Conservation (phyloP, 1,140 invertebrate genomes). For the Eubasilissa regina region DNA sequence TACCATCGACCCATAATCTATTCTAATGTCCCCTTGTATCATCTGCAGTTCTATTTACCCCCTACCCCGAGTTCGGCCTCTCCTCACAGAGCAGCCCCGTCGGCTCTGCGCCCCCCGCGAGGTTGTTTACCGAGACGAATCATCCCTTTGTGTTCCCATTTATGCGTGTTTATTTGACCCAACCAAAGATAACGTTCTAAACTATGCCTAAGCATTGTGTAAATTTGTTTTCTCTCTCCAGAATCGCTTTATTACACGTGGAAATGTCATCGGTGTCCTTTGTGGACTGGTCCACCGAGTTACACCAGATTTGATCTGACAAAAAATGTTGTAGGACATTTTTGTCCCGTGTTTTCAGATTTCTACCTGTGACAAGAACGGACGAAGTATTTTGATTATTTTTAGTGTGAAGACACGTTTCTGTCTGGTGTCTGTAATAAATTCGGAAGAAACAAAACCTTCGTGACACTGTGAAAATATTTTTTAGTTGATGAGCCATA, state of each 20-base stretch:
- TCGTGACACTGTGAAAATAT: too few relatives aligned
- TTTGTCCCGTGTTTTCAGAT: conserved; percentile 2
- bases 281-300: conserved; percentile 1
- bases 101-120: conserved; percentile 13
- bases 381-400: neutral
- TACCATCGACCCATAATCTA: neutral
- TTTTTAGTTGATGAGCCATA: too few relatives aligned
- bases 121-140: conserved; percentile 36
- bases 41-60: conserved; percentile 8
- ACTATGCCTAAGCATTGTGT: conserved; percentile 16
- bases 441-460: neutral
- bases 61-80: neutral
- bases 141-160: conserved; percentile 42
- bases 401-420: conserved; percentile 5
- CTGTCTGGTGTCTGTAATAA: neutral
- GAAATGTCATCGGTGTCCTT: conserved; percentile 28
- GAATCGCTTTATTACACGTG: conserved; percentile 38
- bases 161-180: conserved; percentile 47
- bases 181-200: conserved; percentile 14
- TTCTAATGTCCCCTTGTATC: conserved; percentile 27
- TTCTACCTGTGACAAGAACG: conserved; percentile 4
- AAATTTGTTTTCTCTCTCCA: conserved; percentile 20
- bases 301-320: neutral
- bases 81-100: neutral
- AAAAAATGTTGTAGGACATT: conserved; percentile 24